Conservation (phyloP, 2,797 vertebrate species). For the Okamejei kenojei region DNA sequence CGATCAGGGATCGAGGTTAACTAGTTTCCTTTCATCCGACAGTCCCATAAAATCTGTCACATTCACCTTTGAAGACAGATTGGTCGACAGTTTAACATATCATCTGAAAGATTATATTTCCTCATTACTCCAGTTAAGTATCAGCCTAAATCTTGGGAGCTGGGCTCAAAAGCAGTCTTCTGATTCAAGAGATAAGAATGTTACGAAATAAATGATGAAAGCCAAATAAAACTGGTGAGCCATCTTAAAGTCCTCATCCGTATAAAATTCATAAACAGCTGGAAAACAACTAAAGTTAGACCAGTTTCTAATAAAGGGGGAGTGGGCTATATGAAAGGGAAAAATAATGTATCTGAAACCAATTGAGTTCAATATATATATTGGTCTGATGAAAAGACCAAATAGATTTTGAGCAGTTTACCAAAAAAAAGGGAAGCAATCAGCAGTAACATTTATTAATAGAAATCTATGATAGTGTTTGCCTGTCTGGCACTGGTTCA, state of each 20-base stretch:
- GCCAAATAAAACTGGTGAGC: background rate
- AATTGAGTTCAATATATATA: background rate
- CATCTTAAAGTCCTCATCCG: background rate
- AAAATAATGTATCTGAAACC: background rate
- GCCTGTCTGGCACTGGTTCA: background rate
- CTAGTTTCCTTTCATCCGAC: background rate
- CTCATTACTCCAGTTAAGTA: background rate
- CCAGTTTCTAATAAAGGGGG: background rate
- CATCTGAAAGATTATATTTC: background rate
- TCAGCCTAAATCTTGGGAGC: background rate
- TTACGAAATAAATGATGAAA: background rate
- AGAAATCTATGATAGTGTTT: background rate
- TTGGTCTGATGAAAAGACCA: background rate
- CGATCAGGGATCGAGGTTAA: background rate
- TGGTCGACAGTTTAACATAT: background rate
- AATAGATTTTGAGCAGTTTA: background rate
- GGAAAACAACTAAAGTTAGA: background rate
- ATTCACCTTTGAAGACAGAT: background rate
- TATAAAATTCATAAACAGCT: background rate
- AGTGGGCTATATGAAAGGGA: background rate
- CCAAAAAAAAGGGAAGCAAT: too few relatives aligned
- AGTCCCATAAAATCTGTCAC: background rate
- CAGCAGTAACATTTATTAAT: background rate
- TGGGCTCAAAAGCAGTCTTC: background rate
- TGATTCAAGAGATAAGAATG: conserved; percentile 13